These are phyloP conservation scores for Picathartes gymnocephalus DNA, from an alignment of 2,113 vertebrate genomes.

Conservation along the genomic window DNA sequence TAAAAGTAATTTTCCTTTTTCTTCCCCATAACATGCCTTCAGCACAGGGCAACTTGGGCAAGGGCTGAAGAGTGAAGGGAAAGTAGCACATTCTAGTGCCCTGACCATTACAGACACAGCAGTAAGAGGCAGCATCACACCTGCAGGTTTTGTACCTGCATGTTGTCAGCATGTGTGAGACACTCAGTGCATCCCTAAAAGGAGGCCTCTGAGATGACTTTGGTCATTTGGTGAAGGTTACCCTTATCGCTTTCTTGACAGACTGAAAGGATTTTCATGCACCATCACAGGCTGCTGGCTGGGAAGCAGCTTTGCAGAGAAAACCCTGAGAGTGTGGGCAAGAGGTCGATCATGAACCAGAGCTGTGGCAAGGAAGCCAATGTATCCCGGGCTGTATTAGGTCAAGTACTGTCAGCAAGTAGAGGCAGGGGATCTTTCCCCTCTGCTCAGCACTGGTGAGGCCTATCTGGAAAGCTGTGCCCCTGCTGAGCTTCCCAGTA, in stretches of 20 bases:
- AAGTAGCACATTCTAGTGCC: neutral
- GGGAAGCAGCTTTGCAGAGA: neutral
- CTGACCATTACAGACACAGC: neutral
- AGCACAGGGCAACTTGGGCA: neutral
- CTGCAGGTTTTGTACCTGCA: fast-evolving
- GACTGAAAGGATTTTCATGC: neutral
- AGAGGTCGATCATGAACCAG: neutral
- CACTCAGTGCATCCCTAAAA: fast-evolving
- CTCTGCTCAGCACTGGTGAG: neutral
- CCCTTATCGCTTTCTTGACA: neutral
- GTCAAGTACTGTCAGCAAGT: neutral
- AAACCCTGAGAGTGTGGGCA: neutral
- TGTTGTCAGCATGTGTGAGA: neutral
- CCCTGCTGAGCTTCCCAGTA: neutral
- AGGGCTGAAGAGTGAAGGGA: neutral
- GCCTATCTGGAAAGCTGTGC: neutral
- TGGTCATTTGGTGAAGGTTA: neutral
- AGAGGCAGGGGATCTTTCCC: neutral
- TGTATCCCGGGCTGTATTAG: fast-evolving
- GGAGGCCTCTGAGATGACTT: fast-evolving
- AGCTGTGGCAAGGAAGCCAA: neutral
- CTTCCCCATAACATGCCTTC: neutral
- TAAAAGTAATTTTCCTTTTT: neutral
- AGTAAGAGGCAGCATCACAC: neutral
- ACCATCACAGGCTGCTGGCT: neutral